phyloP scores from a whole-genome alignment of 2,113 vertebrate species.

The Platichthys stellatus region DNA sequence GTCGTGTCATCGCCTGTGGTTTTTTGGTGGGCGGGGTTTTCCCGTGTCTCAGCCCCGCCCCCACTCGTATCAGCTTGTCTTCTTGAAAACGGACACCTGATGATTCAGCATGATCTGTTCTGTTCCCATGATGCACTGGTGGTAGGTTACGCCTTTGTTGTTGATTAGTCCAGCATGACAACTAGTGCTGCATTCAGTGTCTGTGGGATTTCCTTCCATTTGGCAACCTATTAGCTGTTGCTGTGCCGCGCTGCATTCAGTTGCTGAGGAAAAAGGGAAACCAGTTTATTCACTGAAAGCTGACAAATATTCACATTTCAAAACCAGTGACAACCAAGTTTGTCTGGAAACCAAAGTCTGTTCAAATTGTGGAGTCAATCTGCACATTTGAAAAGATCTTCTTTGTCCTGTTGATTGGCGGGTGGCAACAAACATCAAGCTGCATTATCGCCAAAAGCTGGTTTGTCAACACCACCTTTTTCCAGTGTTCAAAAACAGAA shows the following conservation, averaged over 20 bases:
- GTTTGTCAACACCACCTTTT: too few species aligned
- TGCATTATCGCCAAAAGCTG: too few species aligned
- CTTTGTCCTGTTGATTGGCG: too few species aligned
- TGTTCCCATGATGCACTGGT: constrained; percentile 37
- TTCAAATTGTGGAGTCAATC: neutral
- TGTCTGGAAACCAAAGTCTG: neutral
- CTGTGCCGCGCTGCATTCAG: constrained; percentile 11
- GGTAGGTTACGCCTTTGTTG: neutral
- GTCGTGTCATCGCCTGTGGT: neutral
- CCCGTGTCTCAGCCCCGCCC: neutral
- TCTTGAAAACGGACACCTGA: too few species aligned
- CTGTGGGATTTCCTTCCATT: neutral
- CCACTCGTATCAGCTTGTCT: neutral
- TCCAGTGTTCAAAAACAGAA: too few species aligned
- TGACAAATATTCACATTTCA: too few species aligned
- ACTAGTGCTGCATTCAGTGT: constrained; percentile 22
- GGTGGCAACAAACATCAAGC: too few species aligned
- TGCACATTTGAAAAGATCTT: too few species aligned
- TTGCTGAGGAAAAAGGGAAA: neutral
- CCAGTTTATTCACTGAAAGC: neutral
- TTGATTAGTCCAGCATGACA: neutral
- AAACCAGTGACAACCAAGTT: neutral
- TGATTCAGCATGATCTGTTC: neutral
- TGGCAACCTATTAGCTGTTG: neutral
- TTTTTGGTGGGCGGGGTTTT: constrained; percentile 16